A percentile compares a stretch with the other conserved stretches of the same genome.
phyloP scores from a whole-genome alignment of 2,888 invertebrate species.

The Leuctra nigra region DNA sequence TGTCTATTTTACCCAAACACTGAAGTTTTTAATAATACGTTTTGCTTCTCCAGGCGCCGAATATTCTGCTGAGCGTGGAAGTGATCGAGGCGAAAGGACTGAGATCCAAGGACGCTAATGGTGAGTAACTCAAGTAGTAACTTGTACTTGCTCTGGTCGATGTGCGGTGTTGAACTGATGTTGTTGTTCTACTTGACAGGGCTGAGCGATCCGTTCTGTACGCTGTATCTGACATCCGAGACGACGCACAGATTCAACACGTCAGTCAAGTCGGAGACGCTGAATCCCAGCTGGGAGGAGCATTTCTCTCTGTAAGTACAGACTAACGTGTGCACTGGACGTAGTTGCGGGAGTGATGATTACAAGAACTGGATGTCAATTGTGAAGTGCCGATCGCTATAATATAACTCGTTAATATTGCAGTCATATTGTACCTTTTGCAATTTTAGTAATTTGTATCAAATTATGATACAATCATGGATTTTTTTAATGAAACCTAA shows the following conservation, averaged over 20 bases:
- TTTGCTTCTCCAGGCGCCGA: conserved; percentile 72
- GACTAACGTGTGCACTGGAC: neutral
- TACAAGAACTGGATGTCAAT: neutral
- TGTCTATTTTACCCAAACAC: too few relatives aligned
- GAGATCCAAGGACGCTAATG: conserved; percentile 78
- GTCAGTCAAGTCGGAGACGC: conserved; percentile 81
- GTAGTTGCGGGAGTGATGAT: neutral
- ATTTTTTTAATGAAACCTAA: too few relatives aligned
- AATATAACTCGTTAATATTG: neutral
- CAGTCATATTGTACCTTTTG: too few relatives aligned
- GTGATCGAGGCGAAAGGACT: conserved; percentile 81
- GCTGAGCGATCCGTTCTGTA: conserved; percentile 96
- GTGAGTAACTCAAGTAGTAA: conserved; percentile 30
- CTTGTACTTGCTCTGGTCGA: neutral
- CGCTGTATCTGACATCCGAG: conserved; percentile 74
- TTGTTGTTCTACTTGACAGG: conserved; percentile 42
- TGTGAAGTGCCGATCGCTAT: too few relatives aligned
- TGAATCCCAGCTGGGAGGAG: conserved; percentile 95
- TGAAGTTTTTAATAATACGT: too few relatives aligned
- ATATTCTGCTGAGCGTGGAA: conserved; percentile 76
- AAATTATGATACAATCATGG: too few relatives aligned
- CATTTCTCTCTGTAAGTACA: conserved; percentile 87
- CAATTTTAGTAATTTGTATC: too few relatives aligned
- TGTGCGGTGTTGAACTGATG: conserved; percentile 1
- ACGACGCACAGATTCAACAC: conserved; percentile 78